Evolutionary conservation across 2,888 invertebrate genomes (phyloP), one percentile per base, ranked within the genome.

Genomic region (Nasonovia ribisnigri): DNA sequence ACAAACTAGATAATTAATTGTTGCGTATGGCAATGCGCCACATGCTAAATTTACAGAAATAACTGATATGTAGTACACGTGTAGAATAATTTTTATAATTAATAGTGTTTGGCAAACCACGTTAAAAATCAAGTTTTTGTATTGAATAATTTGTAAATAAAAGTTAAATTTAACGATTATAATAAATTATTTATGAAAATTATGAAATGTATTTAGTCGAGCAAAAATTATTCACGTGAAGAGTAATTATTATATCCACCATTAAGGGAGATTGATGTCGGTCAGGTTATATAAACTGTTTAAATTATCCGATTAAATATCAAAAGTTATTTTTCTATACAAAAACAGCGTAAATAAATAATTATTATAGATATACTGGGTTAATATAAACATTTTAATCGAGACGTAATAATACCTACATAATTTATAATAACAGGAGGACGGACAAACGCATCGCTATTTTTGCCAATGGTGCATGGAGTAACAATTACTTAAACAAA

Each of bases 171-270:
- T 10, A 48, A 87, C 87, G n/a, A 36, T 87, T 87, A 36, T 87
- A 87, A 46, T 51, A 48, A n/a, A 87, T 87, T 87, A 87, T 16
- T 46, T 87, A 87, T n/a, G 48, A 48, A 29, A 87, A 87, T 51
- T 42, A 54, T 88, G 6, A 67, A 67, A 36, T 67, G 6, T 36
- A 67, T 67, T 67, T 20, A 67, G 67, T 67, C 36, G 36, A 67
- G 36, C 6, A 20, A 67, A 67, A 67, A 67, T 67, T 5, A 5
- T n/a, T 36, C 16, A 67, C 16, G 67, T 67, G 6, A 16, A 36
- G 16, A n/a, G 16, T 67, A 67, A 36, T 67, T 20, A 67, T 67
- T 67, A 36, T 36, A 36, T 67, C 36, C 5, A 5, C 36, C 67
- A 67, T 36, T 67, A 36, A 67, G 16, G 16, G n/a, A 67, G n/a